phyloP scores from a whole-genome alignment of 2,113 vertebrate genomes.

The Saimiri boliviensis region DNA sequence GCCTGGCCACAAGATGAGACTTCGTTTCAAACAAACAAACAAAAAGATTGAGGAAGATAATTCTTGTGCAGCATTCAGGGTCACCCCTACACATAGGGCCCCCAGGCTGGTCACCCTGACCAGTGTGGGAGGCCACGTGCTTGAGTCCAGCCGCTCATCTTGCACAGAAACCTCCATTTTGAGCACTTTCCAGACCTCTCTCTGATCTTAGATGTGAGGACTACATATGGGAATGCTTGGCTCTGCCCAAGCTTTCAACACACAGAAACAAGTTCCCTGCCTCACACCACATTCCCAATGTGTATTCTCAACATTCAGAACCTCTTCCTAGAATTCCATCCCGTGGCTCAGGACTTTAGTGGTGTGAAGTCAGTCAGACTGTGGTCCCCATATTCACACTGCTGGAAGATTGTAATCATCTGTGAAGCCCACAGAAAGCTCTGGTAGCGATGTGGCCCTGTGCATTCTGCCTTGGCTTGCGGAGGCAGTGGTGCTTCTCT shows the following conservation, averaged over 20 bases:
- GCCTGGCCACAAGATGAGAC: no score
- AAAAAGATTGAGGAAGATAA: neutral
- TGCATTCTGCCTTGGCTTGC: neutral
- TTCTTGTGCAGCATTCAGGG: neutral
- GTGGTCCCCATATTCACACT: fast-evolving
- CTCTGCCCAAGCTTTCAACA: neutral
- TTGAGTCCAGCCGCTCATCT: neutral
- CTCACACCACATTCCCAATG: neutral
- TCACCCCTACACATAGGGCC: neutral
- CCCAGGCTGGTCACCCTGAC: fast-evolving
- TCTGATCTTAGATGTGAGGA: neutral
- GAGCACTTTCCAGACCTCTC: neutral
- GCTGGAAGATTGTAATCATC: neutral
- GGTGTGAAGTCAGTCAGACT: neutral
- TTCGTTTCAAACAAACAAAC: no score
- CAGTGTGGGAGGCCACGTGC: no score
- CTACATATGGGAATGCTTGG: neutral
- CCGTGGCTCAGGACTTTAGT: neutral
- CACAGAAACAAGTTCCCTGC: no score
- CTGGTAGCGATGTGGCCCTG: neutral
- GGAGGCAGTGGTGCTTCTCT: neutral
- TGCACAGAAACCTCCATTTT: neutral
- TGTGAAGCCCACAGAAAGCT: neutral
- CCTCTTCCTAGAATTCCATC: neutral
- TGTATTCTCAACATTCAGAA: neutral